These are phyloP conservation scores for Elgonia sp. DNA, from an alignment of 2,888 invertebrate genomes.

Conservation along the genomic window DNA sequence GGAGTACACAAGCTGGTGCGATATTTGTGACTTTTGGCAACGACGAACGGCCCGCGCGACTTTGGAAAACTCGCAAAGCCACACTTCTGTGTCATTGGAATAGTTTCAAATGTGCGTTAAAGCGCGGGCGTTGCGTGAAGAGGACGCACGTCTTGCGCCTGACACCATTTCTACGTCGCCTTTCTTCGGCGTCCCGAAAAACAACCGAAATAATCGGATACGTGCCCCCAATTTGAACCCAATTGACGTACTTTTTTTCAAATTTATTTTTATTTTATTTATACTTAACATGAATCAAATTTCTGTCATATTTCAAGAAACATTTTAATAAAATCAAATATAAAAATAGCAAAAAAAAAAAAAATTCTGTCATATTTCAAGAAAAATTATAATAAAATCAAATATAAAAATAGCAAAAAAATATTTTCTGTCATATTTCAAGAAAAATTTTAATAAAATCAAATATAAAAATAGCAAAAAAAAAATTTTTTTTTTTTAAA, in stretches of 20 bases:
- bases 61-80: conserved; percentile 74
- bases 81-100: conserved; percentile 77
- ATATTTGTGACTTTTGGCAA: conserved; percentile 77
- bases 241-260: background rate
- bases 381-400: too few species aligned
- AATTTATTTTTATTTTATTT: background rate
- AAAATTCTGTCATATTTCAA: too few species aligned
- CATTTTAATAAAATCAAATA: background rate
- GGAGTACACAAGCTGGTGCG: conserved; percentile 58
- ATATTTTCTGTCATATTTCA: too few species aligned
- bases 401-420: too few species aligned
- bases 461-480: too few species aligned
- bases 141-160: conserved; percentile 63
- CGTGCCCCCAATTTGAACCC: conserved; percentile 23
- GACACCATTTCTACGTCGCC: conserved; percentile 69
- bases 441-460: too few species aligned
- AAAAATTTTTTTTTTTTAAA: background rate
- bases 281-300: too few species aligned
- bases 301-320: too few species aligned
- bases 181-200: conserved; percentile 57
- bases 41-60: conserved; percentile 44
- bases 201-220: conserved; percentile 58
- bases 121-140: conserved; percentile 75
- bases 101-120: conserved; percentile 74
- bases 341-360: background rate